Conservation (phyloP, 1,140 invertebrate genomes). For the Cydia pomonella region DNA sequence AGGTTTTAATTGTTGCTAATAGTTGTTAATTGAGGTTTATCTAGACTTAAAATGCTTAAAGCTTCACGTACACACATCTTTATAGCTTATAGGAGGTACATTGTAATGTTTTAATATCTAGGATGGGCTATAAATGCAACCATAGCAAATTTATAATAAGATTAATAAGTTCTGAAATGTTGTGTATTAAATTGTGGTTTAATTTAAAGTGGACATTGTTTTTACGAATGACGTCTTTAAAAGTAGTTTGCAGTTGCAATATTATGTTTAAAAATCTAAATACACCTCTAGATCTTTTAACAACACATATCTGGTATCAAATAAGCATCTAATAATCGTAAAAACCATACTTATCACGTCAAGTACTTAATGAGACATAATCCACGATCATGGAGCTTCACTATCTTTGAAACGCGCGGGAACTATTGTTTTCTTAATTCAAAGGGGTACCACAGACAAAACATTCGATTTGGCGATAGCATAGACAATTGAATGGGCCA, state of each 20-base stretch:
- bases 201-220: too few relatives aligned
- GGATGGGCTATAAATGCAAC: too few relatives aligned
- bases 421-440: conserved; percentile 51
- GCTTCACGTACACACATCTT: neutral
- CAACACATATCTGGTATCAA: neutral
- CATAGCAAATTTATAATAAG: too few relatives aligned
- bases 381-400: conserved; percentile 20
- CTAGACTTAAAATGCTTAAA: neutral
- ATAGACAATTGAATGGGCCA: conserved; percentile 66
- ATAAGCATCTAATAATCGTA: conserved; percentile 27
- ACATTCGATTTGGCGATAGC: conserved; percentile 61
- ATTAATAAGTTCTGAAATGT: too few relatives aligned
- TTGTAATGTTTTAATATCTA: neutral
- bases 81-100: neutral
- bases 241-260: too few relatives aligned
- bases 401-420: conserved; percentile 35
- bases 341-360: conserved; percentile 25
- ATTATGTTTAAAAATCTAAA: neutral
- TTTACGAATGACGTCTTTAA: too few relatives aligned
- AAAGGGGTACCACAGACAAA: conserved; percentile 60
- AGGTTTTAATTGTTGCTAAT: conserved; percentile 26
- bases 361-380: conserved; percentile 27
- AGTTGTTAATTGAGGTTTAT: conserved; percentile 32
- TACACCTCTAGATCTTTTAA: neutral
- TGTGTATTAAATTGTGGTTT: too few relatives aligned